These are phyloP conservation scores for Rugalucina vietnamica DNA, from an alignment of 2,888 invertebrate species.

Conservation along the genomic window DNA sequence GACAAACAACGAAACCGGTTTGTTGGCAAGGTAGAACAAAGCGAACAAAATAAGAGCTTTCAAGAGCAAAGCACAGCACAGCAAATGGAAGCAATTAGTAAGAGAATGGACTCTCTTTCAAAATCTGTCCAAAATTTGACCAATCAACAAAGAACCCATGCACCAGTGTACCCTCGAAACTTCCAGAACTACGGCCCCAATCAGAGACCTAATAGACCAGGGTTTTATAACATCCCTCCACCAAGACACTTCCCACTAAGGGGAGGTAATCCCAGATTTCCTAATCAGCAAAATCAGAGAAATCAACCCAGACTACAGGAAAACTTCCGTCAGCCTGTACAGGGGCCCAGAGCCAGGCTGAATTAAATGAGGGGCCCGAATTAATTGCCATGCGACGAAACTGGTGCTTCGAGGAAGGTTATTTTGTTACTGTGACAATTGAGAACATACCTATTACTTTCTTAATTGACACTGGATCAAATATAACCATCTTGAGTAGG, in stretches of 20 bases:
- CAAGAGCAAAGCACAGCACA: neutral
- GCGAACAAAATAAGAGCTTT: neutral
- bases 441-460: conserved; percentile 14
- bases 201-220: neutral
- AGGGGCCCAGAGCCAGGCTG: conserved; percentile 25
- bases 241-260: neutral
- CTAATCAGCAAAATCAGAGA: neutral
- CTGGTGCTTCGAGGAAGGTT: conserved; percentile 13
- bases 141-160: neutral
- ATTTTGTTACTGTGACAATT: conserved; percentile 14
- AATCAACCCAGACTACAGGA: neutral
- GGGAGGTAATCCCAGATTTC: neutral
- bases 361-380: conserved; percentile 20
- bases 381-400: neutral
- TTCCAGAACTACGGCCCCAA: too few relatives aligned
- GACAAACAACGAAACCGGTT: conserved; percentile 30
- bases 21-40: neutral
- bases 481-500: conserved; percentile 24
- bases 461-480: conserved; percentile 36
- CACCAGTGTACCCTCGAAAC: neutral
- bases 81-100: neutral
- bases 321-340: conserved; percentile 22
- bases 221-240: neutral
- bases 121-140: neutral
- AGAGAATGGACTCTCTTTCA: neutral